Percentiles rank a stretch among this genome's conserved stretches.
Conservation (phyloP, 2,888 invertebrate species). For the Coleophora deauratella region DNA sequence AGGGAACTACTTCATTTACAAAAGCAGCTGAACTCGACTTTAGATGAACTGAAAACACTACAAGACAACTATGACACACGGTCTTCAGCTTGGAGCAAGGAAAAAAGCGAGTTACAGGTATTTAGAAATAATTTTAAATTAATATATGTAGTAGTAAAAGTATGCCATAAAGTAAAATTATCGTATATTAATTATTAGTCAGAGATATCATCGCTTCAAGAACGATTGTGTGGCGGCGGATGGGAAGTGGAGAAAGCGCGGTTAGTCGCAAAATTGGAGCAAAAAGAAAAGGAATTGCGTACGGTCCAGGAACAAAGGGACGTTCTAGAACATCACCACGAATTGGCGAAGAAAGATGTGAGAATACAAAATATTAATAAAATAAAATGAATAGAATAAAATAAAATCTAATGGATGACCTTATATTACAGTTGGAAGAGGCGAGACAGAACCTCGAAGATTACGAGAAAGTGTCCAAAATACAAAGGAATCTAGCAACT, state of each 20-base stretch:
- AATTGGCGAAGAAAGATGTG: constrained; percentile 75
- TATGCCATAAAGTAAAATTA: too few species aligned
- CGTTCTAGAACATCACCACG: constrained; percentile 82
- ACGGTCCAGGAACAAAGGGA: constrained; percentile 84
- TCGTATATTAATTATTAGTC: constrained; percentile 34
- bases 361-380: background rate
- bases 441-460: constrained; percentile 86
- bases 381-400: too few species aligned
- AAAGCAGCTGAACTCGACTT: constrained; percentile 75
- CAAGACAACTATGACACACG: constrained; percentile 78
- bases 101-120: constrained; percentile 81
- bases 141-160: too few species aligned
- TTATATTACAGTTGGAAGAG: constrained; percentile 79
- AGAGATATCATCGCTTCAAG: constrained; percentile 60
- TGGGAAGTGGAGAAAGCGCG: constrained; percentile 80
- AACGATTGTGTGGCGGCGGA: constrained; percentile 66
- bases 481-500: constrained; percentile 84
- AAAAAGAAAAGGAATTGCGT: constrained; percentile 82
- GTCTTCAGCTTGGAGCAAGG: constrained; percentile 81
- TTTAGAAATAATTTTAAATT: constrained; percentile 1
- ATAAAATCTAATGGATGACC: too few species aligned
- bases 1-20: constrained; percentile 77
- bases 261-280: constrained; percentile 80
- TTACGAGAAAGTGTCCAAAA: constrained; percentile 87
- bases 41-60: constrained; percentile 77